Conservation (phyloP, 2,888 invertebrate species). For the Smittia aterrima region DNA sequence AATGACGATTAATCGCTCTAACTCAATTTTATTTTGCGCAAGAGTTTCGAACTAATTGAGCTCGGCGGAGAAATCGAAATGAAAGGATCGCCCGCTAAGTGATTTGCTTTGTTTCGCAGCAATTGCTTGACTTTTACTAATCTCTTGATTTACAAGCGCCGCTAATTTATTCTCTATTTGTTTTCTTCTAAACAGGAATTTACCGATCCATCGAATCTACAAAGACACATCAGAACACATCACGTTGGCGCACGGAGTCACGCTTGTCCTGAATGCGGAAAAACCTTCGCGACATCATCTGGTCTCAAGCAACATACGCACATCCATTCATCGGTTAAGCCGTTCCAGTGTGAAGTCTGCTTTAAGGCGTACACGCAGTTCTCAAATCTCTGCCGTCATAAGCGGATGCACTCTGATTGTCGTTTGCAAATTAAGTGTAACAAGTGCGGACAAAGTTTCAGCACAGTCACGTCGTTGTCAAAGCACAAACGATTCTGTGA, state of each 20-base stretch:
- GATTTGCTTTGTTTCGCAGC: neutral
- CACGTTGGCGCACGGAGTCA: constrained; percentile 95
- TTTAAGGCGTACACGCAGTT: constrained; percentile 99
- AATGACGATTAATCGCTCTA: neutral
- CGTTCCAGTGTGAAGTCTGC: constrained; percentile 95
- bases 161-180: constrained; percentile 32
- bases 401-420: constrained; percentile 97
- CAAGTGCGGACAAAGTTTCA: constrained; percentile 92
- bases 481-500: constrained; percentile 98
- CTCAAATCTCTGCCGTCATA: constrained; percentile 98
- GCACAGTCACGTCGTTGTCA: constrained; percentile 84
- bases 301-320: constrained; percentile 99
- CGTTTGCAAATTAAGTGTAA: constrained; percentile 90
- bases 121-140: constrained; percentile 15
- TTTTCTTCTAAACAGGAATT: constrained; percentile 65
- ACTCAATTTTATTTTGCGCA: neutral
- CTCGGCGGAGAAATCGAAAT: neutral
- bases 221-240: constrained; percentile 92
- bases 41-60: constrained; percentile 1
- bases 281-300: constrained; percentile 96
- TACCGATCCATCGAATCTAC: constrained; percentile 94
- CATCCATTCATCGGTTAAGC: constrained; percentile 97
- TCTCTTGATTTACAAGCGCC: neutral
- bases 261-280: constrained; percentile 97
- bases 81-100: constrained; percentile 1